Conservation (phyloP, 2,888 invertebrate genomes). For the Pseudococcus viburni region DNA sequence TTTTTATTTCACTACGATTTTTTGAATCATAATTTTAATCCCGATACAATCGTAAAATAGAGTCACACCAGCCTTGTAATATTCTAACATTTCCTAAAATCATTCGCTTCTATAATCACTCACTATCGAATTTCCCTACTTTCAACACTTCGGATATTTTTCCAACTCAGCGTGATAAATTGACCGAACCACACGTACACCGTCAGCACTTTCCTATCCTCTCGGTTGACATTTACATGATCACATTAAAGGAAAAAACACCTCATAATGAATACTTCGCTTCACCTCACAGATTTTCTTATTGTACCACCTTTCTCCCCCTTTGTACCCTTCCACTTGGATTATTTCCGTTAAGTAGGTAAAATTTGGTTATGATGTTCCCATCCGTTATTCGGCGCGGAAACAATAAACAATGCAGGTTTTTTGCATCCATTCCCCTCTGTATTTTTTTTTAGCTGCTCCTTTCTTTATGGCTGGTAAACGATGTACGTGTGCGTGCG, state of each 20-base stretch:
- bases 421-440: conserved; percentile 20
- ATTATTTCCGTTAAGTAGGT: conserved; percentile 35
- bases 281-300: conserved; percentile 38
- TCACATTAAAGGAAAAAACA: conserved; percentile 6
- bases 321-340: neutral
- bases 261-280: conserved; percentile 10
- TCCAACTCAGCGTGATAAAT: neutral
- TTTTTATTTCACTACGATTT: no score
- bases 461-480: conserved; percentile 2
- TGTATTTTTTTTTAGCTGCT: neutral
- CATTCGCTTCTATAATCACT: neutral
- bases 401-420: conserved; percentile 45
- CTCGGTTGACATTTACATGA: conserved; percentile 9
- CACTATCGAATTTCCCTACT: neutral
- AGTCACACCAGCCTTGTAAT: no score
- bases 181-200: conserved; percentile 19
- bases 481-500: neutral
- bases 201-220: neutral
- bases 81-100: no score
- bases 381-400: conserved; percentile 17
- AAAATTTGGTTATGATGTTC: conserved; percentile 39
- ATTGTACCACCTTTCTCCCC: neutral
- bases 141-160: neutral
- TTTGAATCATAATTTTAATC: no score
- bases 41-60: no score